Evolutionary conservation across 2,888 invertebrate species (phyloP), one percentile per base, ranked within the genome.

Genomic region (Cyclophora punctaria): DNA sequence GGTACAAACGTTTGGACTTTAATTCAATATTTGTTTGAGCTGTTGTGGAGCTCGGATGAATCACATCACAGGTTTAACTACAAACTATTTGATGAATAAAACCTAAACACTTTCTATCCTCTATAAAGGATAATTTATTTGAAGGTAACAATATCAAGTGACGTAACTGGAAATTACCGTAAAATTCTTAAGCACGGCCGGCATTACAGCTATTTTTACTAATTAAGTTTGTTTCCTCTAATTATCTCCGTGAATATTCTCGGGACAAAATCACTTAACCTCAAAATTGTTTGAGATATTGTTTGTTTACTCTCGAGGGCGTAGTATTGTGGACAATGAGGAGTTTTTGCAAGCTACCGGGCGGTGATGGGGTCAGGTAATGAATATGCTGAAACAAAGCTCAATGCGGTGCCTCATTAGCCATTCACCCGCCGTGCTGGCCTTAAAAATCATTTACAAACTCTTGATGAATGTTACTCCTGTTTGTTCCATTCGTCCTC

Each of bases 311-410:
- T 66, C 71, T 72, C 68, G 59, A 70, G 77, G 73, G 76, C 67
- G 68, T 66, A 63, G 59, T 66, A 50, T 61, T 37, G 62, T 62
- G 69, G 79, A 80, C 78, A 81, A 81, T 73, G 65, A 76, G 74
- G 67, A 69, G 60, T 77, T 81, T 80, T 81, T 74, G 76, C 70
- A 69, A 76, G 74, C 75, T 76, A 73, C 77, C 71, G 69, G 69
- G 70, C 40, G 48, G 71, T 71, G 75, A 37, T 37, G 77, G 71
- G 57, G 65, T 65, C 78, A 82, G 80, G 81, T 85, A 84, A 85
- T 86, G 83, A 83, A 83, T 84, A 83, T 81, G 75, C 81, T 71
- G 76, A 69, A 83, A 84, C 83, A 86, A 85, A 83, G 80, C 69
- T 72, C 64, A 73, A 80, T 78, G 71, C 75, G 66, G 67, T 64